Evolutionary conservation across 2,888 invertebrate genomes (phyloP).

Genomic region (Serrognathus titanus): DNA sequence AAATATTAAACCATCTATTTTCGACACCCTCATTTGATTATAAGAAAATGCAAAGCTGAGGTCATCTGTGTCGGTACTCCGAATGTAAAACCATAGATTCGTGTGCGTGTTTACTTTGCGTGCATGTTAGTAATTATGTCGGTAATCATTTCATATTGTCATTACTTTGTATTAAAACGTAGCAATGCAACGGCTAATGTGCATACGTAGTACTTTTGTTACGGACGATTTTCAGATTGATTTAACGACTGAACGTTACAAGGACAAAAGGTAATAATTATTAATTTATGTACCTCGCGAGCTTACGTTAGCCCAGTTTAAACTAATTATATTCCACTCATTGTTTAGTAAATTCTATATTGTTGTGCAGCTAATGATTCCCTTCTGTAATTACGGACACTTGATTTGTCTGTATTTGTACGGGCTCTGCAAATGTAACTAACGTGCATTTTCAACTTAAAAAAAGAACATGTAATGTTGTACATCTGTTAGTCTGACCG

Average conservation of each 20-base stretch:
- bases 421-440: too few relatives aligned
- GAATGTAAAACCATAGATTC: background rate
- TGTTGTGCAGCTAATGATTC: too few relatives aligned
- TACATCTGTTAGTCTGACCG: too few relatives aligned
- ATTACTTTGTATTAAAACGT: slow-evolving; percentile 42
- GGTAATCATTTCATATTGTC: slow-evolving; percentile 43
- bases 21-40: too few relatives aligned
- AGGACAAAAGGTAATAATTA: slow-evolving; percentile 26
- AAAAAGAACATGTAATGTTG: too few relatives aligned
- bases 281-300: slow-evolving; percentile 20
- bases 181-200: slow-evolving; percentile 28
- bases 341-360: too few relatives aligned
- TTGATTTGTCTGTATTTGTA: too few relatives aligned
- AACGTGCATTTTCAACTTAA: too few relatives aligned
- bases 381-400: too few relatives aligned
- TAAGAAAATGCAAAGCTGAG: too few relatives aligned
- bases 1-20: too few relatives aligned
- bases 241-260: slow-evolving; percentile 26
- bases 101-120: slow-evolving; percentile 36
- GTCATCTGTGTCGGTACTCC: too few relatives aligned
- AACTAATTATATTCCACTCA: background rate
- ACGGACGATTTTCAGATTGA: slow-evolving; percentile 26
- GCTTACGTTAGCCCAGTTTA: background rate
- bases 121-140: slow-evolving; percentile 39
- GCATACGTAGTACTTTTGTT: slow-evolving; percentile 27